Percentiles rank a stretch among this genome's conserved stretches.
Conservation (phyloP, 2,888 invertebrate species). For the Ennomos fuscantarius region DNA sequence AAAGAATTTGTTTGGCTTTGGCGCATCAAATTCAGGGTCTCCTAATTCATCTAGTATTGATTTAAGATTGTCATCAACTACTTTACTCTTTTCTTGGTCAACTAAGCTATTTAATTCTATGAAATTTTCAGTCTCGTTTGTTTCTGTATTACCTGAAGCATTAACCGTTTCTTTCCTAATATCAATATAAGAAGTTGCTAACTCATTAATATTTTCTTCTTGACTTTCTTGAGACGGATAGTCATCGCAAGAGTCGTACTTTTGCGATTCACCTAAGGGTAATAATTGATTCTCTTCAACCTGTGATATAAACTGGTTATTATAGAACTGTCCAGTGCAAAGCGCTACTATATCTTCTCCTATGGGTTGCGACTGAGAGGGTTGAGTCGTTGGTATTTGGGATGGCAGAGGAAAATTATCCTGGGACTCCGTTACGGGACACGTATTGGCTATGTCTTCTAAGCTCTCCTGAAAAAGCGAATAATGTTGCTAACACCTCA, state of each 20-base stretch:
- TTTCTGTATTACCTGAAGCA: not conserved
- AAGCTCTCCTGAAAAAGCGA: constrained; percentile 62
- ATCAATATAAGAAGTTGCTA: not conserved
- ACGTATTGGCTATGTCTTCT: constrained; percentile 82
- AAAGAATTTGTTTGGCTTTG: constrained; percentile 66
- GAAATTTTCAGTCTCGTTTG: constrained; percentile 11
- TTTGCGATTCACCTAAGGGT: constrained; percentile 38
- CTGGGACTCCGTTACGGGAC: constrained; percentile 82
- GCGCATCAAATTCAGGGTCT: constrained; percentile 61
- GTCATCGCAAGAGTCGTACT: constrained; percentile 34
- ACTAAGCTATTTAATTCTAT: constrained; percentile 12
- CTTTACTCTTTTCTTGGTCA: constrained; percentile 14
- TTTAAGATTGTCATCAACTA: constrained; percentile 37
- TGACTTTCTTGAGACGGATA: constrained; percentile 13
- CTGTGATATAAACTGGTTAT: constrained; percentile 68
- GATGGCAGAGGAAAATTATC: constrained; percentile 78
- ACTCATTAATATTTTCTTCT: constrained; percentile 11
- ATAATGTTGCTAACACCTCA: too few relatives aligned
- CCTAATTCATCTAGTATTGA: constrained; percentile 72
- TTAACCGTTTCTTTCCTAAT: too few relatives aligned
- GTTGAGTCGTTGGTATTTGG: constrained; percentile 55
- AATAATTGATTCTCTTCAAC: constrained; percentile 27
- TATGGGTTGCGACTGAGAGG: constrained; percentile 63
- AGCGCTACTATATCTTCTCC: constrained; percentile 81
- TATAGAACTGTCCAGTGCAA: constrained; percentile 85